Percentiles rank a stretch among this genome's conserved stretches.
phyloP scores from a whole-genome alignment of 1,140 invertebrate species.

The Platyura marginata region DNA sequence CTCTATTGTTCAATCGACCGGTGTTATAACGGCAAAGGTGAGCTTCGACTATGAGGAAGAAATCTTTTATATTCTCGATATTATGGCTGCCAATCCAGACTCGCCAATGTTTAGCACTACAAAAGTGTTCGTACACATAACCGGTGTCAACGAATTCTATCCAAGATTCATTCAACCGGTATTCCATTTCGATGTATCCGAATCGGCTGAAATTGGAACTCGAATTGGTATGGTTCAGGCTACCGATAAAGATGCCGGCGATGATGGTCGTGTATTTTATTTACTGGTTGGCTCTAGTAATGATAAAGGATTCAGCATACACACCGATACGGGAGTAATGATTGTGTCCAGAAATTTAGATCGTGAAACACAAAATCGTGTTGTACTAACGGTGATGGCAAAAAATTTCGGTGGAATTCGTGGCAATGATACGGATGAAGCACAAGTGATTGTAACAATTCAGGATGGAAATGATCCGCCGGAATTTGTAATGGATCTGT shows the following conservation, averaged over 20 bases:
- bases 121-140: constrained; percentile 55
- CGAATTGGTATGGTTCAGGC: constrained; percentile 74
- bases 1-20: constrained; percentile 52
- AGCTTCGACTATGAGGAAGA: constrained; percentile 83
- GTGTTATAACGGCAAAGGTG: constrained; percentile 52
- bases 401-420: constrained; percentile 85
- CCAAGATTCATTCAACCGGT: constrained; percentile 80
- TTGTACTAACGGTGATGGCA: constrained; percentile 78
- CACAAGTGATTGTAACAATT: constrained; percentile 79
- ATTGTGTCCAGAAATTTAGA: constrained; percentile 66
- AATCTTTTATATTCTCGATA: constrained; percentile 53
- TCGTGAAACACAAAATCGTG: constrained; percentile 76
- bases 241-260: constrained; percentile 79
- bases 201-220: constrained; percentile 74
- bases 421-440: constrained; percentile 89
- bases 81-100: constrained; percentile 76
- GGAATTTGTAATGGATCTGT: constrained; percentile 60
- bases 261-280: constrained; percentile 81
- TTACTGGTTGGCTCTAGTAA: constrained; percentile 85
- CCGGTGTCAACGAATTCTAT: constrained; percentile 82
- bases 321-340: constrained; percentile 66
- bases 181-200: constrained; percentile 86
- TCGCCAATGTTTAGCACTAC: constrained; percentile 59
- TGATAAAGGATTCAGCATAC: constrained; percentile 76
- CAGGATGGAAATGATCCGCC: constrained; percentile 93